Evolutionary conservation across 2,797 vertebrate genomes (phyloP).

Genomic region (Pseudochaenichthys georgianus): DNA sequence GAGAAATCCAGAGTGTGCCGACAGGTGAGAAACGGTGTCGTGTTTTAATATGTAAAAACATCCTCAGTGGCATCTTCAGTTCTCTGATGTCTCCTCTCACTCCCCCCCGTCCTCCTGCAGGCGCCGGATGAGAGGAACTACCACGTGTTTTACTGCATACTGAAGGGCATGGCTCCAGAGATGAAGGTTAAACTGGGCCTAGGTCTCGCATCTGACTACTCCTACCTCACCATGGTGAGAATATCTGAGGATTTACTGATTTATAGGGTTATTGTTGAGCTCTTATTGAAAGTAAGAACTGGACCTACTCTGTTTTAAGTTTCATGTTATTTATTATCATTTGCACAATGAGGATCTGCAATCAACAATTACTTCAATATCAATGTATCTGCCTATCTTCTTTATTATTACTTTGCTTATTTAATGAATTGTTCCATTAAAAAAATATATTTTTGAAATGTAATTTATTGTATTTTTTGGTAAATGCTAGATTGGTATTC

Average conservation of each 20-base stretch:
- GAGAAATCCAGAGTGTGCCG: conserved; percentile 97
- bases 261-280: neutral
- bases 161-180: conserved; percentile 92
- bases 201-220: conserved; percentile 92
- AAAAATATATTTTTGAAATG: too few relatives aligned
- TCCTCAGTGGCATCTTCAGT: neutral
- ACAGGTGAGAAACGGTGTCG: conserved; percentile 84
- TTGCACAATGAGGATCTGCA: too few relatives aligned
- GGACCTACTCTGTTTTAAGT: neutral
- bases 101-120: conserved; percentile 71
- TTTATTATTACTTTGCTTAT: too few relatives aligned
- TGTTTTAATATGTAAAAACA: neutral
- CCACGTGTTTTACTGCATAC: conserved; percentile 97
- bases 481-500: too few relatives aligned
- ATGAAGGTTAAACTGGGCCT: conserved; percentile 94
- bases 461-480: too few relatives aligned
- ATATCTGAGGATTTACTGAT: neutral
- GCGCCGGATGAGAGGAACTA: conserved; percentile 96
- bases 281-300: neutral
- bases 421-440: too few relatives aligned
- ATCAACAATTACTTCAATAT: too few relatives aligned
- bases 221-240: conserved; percentile 95
- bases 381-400: too few relatives aligned
- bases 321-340: too few relatives aligned
- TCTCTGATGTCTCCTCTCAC: neutral